phyloP scores from a whole-genome alignment of 1,140 invertebrate species.

The Teleogryllus occipitalis region DNA sequence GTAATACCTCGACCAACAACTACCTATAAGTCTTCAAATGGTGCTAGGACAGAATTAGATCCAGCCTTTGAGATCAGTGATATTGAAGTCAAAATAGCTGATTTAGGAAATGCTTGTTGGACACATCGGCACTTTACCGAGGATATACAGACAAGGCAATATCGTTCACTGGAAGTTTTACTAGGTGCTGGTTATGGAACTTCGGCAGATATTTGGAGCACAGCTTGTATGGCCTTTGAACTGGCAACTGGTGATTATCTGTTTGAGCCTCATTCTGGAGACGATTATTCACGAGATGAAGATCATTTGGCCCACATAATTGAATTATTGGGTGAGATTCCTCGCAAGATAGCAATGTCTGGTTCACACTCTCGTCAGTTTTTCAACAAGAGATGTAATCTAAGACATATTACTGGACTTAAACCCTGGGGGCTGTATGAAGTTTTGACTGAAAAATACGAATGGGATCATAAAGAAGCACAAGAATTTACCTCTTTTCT shows the following conservation, averaged over 20 bases:
- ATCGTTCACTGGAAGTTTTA: slow-evolving; percentile 91
- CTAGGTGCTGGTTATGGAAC: slow-evolving; percentile 89
- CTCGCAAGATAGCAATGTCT: slow-evolving; percentile 74
- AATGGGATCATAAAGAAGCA: slow-evolving; percentile 79
- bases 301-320: slow-evolving; percentile 98
- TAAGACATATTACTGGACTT: slow-evolving; percentile 83
- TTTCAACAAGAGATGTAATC: slow-evolving; percentile 86
- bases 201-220: slow-evolving; percentile 96
- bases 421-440: slow-evolving; percentile 90
- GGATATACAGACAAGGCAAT: slow-evolving; percentile 98
- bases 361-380: slow-evolving; percentile 89
- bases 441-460: slow-evolving; percentile 92
- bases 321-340: slow-evolving; percentile 93
- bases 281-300: slow-evolving; percentile 85
- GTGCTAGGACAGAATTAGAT: slow-evolving; percentile 39
- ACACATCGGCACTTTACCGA: slow-evolving; percentile 92
- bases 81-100: slow-evolving; percentile 90
- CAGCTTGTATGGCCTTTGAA: slow-evolving; percentile 99
- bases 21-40: background rate
- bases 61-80: slow-evolving; percentile 77
- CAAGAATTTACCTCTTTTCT: slow-evolving; percentile 86
- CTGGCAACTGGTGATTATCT: slow-evolving; percentile 97
- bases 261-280: slow-evolving; percentile 94
- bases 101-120: slow-evolving; percentile 99
- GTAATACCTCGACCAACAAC: background rate